Conservation (phyloP, 2,797 vertebrate genomes). For the Trematomus bernacchii region DNA sequence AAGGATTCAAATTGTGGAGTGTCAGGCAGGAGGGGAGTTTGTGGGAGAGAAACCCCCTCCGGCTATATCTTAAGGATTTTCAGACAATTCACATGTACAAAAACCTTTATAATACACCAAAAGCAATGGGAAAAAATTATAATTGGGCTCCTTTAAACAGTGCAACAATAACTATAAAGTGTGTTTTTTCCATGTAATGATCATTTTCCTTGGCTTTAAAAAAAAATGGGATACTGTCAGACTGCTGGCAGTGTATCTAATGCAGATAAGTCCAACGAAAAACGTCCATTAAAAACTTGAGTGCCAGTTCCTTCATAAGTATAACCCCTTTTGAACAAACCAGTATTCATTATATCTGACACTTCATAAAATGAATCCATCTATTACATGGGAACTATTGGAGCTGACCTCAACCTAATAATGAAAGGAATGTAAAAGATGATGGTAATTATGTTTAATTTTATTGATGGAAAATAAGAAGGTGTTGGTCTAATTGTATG, state of each 20-base stretch:
- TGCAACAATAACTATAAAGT: background rate
- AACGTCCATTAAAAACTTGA: background rate
- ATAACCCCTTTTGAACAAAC: no score
- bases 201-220: background rate
- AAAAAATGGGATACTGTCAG: background rate
- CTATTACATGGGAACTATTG: background rate
- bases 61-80: no score
- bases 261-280: background rate
- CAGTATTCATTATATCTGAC: background rate
- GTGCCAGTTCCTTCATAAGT: no score
- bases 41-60: no score
- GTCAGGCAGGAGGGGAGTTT: no score
- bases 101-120: no score
- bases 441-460: slow-evolving; percentile 31
- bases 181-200: background rate
- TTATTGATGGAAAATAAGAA: slow-evolving; percentile 36
- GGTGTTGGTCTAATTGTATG: slow-evolving; percentile 23
- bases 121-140: no score
- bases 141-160: no score
- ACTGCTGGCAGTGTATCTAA: background rate
- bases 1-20: no score
- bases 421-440: slow-evolving; percentile 17
- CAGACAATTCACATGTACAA: no score
- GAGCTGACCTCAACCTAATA: slow-evolving; percentile 11
- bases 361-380: background rate